Evolutionary conservation across 2,888 invertebrate genomes (phyloP), one percentile per base, ranked within the genome.

Genomic region (Lamellibrachia satsuma): DNA sequence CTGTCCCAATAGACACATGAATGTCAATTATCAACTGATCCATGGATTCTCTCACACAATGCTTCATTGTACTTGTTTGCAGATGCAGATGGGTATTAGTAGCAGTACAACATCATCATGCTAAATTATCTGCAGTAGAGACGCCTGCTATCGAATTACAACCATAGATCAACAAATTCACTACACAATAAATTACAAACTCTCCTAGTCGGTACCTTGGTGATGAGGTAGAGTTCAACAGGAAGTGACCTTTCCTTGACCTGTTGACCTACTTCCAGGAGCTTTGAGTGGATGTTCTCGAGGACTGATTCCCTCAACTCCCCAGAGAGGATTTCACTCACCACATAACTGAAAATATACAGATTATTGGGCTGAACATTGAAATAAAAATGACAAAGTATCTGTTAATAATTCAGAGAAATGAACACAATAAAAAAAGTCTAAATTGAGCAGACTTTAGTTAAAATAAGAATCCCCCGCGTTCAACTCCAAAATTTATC

Each of bases 261-360:
- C 96, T 98, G 98, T 6, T 97, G 97, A 92, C 98, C 98, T 0
- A 99, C 97, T 95, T 98, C 98, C 92, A 97, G 97, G 92, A 99
- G 97, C 95, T 98, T 98, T 0, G 97, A 97, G 95, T 98, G 98
- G 94, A 99, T 98, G 93, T 98, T 98, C 92, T 98, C 98, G 1
- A 99, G 97, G 95, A 99, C 97, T 91, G 98, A 98, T 94, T 99
- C 99, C 0, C 98, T 97, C 0, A 97, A 96, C 95, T 98, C 98
- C 92, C 96, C 96, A 0, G 96, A 96, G 92, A 96, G 94, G 91
- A 96, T 96, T 94, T 96, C 95, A 11, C 94, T 94, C 52, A 96
- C 95, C n/a, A 96, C 96, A 94, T 94, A 96, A 93, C 96, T 96
- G 98, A 60, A 94, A 93, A 60, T 52, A 92, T 6, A 22, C 75